Conservation (phyloP, 2,888 invertebrate genomes). For the Celastrina argiolus region DNA sequence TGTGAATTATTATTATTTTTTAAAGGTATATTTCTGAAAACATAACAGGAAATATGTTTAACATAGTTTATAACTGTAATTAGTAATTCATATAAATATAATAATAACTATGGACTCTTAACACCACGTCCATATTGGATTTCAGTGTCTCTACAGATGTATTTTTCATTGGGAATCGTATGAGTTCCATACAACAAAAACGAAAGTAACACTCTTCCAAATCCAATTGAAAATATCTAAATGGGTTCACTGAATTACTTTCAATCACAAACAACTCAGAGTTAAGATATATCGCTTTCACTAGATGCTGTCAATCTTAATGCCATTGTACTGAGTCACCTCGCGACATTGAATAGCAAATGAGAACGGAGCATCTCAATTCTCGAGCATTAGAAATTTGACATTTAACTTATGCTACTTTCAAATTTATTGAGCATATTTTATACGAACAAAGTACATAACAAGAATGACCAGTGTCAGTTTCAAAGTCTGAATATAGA, state of each 20-base stretch:
- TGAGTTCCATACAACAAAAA: neutral
- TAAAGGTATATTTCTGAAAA: neutral
- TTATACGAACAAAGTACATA: neutral
- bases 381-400: constrained; percentile 11
- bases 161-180: neutral
- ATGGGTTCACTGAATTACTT: constrained; percentile 20
- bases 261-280: constrained; percentile 2
- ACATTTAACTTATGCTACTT: constrained; percentile 21
- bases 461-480: neutral
- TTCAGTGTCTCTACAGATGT: neutral
- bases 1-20: neutral
- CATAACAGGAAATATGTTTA: no score
- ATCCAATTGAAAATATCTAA: neutral
- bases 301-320: constrained; percentile 6
- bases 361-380: neutral
- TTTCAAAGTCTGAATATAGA: neutral
- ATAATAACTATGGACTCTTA: no score
- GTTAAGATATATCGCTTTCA: constrained; percentile 19
- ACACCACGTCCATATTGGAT: no score
- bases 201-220: constrained; percentile 1
- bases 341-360: constrained; percentile 15
- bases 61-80: no score
- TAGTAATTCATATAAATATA: no score
- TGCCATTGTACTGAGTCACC: constrained; percentile 14
- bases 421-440: neutral